Conservation (phyloP, 2,797 vertebrate genomes). For the Natrix natrix region DNA sequence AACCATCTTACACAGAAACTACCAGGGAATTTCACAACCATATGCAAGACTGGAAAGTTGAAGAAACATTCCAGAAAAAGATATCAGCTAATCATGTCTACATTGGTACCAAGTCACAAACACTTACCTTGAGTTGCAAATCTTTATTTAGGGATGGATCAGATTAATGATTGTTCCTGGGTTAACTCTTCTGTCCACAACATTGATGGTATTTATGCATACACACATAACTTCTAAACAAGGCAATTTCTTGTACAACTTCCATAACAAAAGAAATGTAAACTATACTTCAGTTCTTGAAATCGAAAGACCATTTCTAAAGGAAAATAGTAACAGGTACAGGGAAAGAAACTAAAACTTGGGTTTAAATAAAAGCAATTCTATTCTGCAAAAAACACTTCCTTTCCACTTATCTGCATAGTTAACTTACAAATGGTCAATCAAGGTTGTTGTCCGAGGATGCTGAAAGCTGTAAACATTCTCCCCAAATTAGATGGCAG, state of each 20-base stretch:
- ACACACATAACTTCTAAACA: neutral
- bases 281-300: neutral
- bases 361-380: neutral
- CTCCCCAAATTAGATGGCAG: neutral
- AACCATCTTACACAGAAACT: neutral
- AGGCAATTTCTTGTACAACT: neutral
- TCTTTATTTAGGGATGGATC: neutral
- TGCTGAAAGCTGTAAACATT: neutral
- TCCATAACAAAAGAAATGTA: neutral
- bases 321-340: neutral
- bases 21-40: neutral
- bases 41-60: neutral
- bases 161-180: neutral
- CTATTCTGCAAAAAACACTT: neutral
- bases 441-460: neutral
- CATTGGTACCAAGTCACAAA: neutral
- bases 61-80: neutral
- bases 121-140: neutral
- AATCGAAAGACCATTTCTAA: neutral
- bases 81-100: neutral
- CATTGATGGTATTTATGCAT: neutral
- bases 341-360: neutral
- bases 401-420: neutral
- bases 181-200: neutral
- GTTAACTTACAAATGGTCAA: neutral